Evolutionary conservation across 2,888 invertebrate species (phyloP).

Genomic region (Standfussiana lucernea): DNA sequence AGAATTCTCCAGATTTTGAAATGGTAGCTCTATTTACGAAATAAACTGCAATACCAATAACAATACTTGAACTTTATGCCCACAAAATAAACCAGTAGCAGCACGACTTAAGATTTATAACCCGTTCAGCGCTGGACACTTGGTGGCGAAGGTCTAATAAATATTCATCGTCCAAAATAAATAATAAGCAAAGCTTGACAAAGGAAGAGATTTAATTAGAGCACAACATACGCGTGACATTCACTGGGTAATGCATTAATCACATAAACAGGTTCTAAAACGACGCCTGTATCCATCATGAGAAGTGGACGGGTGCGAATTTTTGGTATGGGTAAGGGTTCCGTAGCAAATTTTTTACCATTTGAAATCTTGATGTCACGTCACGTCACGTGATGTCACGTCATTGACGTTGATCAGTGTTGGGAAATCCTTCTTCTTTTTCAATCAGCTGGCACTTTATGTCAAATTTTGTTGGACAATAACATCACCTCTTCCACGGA

Average conservation of each 20-base stretch:
- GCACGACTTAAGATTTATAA: conserved; percentile 58
- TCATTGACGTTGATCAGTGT: no score
- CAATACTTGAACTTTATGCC: conserved; percentile 56
- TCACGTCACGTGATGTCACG: no score
- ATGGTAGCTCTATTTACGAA: not conserved
- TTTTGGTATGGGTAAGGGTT: conserved; percentile 35
- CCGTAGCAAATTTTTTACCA: conserved; percentile 45
- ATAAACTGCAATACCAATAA: conserved; percentile 12
- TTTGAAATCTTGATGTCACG: no score
- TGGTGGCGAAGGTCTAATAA: conserved; percentile 56
- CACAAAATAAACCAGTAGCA: conserved; percentile 55
- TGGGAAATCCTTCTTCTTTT: no score
- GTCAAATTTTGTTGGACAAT: no score
- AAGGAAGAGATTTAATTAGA: conserved; percentile 85
- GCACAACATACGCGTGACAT: conserved; percentile 79
- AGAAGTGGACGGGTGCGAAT: not conserved
- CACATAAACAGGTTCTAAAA: conserved; percentile 77
- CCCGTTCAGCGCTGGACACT: conserved; percentile 49
- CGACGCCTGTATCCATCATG: conserved; percentile 77
- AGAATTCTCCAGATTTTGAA: not conserved
- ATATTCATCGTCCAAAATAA: conserved; percentile 62
- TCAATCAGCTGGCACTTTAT: no score
- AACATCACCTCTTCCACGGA: no score
- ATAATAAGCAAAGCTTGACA: conserved; percentile 67
- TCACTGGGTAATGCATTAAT: conserved; percentile 81